Evolutionary conservation across 2,888 invertebrate species (phyloP).

Genomic region (Eumerus sabulonum): DNA sequence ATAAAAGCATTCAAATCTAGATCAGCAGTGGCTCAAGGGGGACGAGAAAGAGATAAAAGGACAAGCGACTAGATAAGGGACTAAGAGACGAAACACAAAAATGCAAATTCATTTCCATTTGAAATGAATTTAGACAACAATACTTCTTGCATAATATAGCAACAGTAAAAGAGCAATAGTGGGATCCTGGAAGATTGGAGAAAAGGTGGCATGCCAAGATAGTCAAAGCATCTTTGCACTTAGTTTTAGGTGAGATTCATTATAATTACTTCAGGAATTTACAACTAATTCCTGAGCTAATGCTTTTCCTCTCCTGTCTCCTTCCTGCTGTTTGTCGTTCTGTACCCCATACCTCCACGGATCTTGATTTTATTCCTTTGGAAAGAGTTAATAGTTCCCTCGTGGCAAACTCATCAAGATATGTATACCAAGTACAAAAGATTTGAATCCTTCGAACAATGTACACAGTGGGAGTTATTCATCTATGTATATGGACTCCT

Average conservation of each 20-base stretch:
- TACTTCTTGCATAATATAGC: no score
- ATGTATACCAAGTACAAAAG: slow-evolving; percentile 43
- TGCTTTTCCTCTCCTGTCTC: slow-evolving; percentile 5
- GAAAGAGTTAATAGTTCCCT: slow-evolving; percentile 54
- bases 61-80: slow-evolving; percentile 18
- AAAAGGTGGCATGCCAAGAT: slow-evolving; percentile 1
- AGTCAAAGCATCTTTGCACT: slow-evolving; percentile 12
- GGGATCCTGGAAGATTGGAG: neutral
- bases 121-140: no score
- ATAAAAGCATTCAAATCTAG: slow-evolving; percentile 43
- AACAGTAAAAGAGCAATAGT: no score
- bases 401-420: slow-evolving; percentile 57
- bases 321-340: slow-evolving; percentile 1
- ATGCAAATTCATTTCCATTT: slow-evolving; percentile 48
- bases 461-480: slow-evolving; percentile 1
- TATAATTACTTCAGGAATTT: slow-evolving; percentile 62
- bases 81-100: slow-evolving; percentile 22
- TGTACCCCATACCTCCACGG: neutral
- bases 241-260: slow-evolving; percentile 56
- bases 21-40: slow-evolving; percentile 42
- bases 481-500: neutral
- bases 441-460: slow-evolving; percentile 52
- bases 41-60: slow-evolving; percentile 4
- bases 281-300: slow-evolving; percentile 62
- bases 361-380: slow-evolving; percentile 3